Evolutionary conservation across 2,888 invertebrate genomes (phyloP).

Genomic region (Caenorhabditis sp.): DNA sequence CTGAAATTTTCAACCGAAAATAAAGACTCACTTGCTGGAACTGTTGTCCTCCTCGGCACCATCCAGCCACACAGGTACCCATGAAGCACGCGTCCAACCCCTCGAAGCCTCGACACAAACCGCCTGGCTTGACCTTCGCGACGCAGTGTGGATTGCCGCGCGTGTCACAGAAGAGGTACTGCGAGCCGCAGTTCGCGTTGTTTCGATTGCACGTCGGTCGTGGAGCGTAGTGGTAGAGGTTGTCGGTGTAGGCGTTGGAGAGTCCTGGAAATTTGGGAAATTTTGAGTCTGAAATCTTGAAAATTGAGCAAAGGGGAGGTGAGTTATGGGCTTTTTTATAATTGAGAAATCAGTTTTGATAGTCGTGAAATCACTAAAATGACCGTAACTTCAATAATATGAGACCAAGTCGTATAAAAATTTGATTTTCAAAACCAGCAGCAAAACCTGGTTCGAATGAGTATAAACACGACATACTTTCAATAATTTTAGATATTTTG

Average conservation of each 20-base stretch:
- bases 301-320: too few species aligned
- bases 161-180: conserved; percentile 77
- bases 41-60: conserved; percentile 77
- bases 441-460: too few species aligned
- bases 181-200: conserved; percentile 76
- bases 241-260: conserved; percentile 77
- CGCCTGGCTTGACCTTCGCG: conserved; percentile 77
- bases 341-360: too few species aligned
- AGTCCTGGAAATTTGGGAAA: conserved; percentile 7
- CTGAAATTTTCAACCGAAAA: too few species aligned
- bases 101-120: conserved; percentile 80
- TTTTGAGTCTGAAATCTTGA: too few species aligned
- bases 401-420: too few species aligned
- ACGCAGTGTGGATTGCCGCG: conserved; percentile 80
- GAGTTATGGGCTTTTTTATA: too few species aligned
- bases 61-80: conserved; percentile 78
- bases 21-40: conserved; percentile 39
- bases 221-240: conserved; percentile 78
- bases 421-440: too few species aligned
- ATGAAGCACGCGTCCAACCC: conserved; percentile 79
- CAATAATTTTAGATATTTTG: too few species aligned
- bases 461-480: too few species aligned
- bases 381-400: too few species aligned
- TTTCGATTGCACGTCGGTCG: conserved; percentile 79
- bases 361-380: too few species aligned